Conservation (phyloP, 2,888 invertebrate genomes). For the Acanthococcus lagerstroemiae region DNA sequence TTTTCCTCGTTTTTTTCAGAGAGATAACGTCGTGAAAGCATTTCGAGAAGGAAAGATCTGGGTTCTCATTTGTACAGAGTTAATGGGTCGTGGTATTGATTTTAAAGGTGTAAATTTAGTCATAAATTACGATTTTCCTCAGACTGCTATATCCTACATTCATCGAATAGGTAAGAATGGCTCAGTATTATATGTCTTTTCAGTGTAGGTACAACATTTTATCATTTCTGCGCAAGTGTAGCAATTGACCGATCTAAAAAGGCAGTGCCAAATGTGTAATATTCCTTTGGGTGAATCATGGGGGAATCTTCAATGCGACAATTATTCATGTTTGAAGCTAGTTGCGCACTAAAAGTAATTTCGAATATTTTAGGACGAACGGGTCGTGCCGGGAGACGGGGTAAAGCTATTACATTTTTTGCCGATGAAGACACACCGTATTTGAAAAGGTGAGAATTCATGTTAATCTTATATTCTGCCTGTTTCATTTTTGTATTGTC, state of each 20-base stretch:
- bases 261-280: no score
- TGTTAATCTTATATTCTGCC: not conserved
- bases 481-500: not conserved
- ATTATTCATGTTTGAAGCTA: no score
- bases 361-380: constrained; percentile 69
- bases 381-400: constrained; percentile 81
- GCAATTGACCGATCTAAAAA: no score
- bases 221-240: not conserved
- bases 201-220: no score
- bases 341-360: no score
- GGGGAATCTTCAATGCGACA: no score
- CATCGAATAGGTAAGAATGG: constrained; percentile 58
- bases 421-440: constrained; percentile 79
- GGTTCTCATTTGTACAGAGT: constrained; percentile 92
- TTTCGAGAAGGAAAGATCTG: constrained; percentile 89
- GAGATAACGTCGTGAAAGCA: constrained; percentile 80
- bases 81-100: constrained; percentile 94
- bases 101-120: constrained; percentile 94
- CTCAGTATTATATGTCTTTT: not conserved
- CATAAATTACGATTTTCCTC: constrained; percentile 94
- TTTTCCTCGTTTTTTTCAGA: constrained; percentile 51
- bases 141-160: constrained; percentile 77
- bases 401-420: constrained; percentile 87
- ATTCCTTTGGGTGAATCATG: no score
- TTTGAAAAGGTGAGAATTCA: constrained; percentile 47